These are phyloP conservation scores for Trichogramma evanescens DNA, from an alignment of 2,888 invertebrate genomes.

Conservation along the genomic window DNA sequence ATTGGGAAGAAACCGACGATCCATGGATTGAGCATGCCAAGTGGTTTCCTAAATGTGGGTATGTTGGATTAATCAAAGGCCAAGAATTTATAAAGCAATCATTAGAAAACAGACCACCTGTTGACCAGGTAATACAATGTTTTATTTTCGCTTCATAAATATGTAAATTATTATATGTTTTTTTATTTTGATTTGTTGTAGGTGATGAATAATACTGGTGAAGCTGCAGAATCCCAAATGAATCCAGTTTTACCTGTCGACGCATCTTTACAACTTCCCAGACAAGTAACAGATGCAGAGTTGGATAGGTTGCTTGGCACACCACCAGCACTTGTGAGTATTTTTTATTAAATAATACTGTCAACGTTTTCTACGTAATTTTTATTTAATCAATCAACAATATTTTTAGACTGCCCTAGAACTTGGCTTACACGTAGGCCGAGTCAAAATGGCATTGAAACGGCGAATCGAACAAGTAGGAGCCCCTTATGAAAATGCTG, in stretches of 20 bases:
- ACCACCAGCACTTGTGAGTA: constrained; percentile 38
- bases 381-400: constrained; percentile 3
- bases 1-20: constrained; percentile 84
- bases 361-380: background rate
- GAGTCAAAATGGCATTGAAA: constrained; percentile 55
- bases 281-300: constrained; percentile 36
- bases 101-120: constrained; percentile 35
- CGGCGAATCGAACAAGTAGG: constrained; percentile 56
- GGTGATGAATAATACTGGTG: background rate
- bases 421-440: constrained; percentile 56
- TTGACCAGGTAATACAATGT: constrained; percentile 28
- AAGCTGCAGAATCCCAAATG: constrained; percentile 17
- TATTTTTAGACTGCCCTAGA: constrained; percentile 50
- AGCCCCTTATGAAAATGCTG: constrained; percentile 59
- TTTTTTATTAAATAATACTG: background rate
- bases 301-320: constrained; percentile 38
- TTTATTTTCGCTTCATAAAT: background rate
- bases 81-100: constrained; percentile 63
- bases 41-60: constrained; percentile 88
- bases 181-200: background rate
- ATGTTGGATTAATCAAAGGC: constrained; percentile 74
- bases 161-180: background rate
- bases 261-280: constrained; percentile 21
- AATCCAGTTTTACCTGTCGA: constrained; percentile 23
- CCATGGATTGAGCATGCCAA: constrained; percentile 92